Evolutionary conservation across 2,113 vertebrate species (phyloP).

Genomic region (Channa argus): DNA sequence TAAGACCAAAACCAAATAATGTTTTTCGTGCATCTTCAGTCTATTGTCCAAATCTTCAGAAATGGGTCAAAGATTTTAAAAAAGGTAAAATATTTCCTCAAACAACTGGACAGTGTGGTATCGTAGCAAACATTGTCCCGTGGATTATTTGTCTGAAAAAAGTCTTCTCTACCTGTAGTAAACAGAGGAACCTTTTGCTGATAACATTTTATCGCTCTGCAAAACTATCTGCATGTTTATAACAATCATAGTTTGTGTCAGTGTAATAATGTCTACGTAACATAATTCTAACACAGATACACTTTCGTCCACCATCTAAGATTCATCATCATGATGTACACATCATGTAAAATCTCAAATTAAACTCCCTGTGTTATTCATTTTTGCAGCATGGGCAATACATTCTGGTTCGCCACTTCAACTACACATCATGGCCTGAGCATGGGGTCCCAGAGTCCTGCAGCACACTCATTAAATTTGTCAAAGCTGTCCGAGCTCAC

Average conservation of each 20-base stretch:
- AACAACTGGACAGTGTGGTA: too few species aligned
- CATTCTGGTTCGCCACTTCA: slow-evolving; percentile 93
- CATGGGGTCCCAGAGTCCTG: slow-evolving; percentile 95
- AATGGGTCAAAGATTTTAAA: too few species aligned
- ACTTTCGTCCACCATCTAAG: too few species aligned
- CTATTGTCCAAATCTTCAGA: too few species aligned
- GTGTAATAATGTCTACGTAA: neutral
- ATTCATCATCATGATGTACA: too few species aligned
- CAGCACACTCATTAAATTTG: slow-evolving; percentile 93
- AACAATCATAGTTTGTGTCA: too few species aligned
- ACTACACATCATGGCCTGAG: slow-evolving; percentile 97
- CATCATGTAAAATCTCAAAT: neutral
- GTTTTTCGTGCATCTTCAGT: too few species aligned
- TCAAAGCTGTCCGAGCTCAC: slow-evolving; percentile 91
- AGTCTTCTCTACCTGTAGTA: neutral
- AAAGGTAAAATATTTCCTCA: too few species aligned
- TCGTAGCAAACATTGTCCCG: too few species aligned
- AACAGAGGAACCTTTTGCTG: neutral
- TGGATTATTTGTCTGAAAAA: neutral
- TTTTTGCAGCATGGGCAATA: slow-evolving; percentile 91
- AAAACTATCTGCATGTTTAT: neutral
- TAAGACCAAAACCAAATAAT: too few species aligned
- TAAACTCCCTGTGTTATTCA: neutral
- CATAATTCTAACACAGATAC: too few species aligned
- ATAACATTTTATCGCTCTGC: neutral